These are phyloP conservation scores for Cherax quadricarinatus DNA, from an alignment of 1,140 invertebrate genomes.

Conservation along the genomic window DNA sequence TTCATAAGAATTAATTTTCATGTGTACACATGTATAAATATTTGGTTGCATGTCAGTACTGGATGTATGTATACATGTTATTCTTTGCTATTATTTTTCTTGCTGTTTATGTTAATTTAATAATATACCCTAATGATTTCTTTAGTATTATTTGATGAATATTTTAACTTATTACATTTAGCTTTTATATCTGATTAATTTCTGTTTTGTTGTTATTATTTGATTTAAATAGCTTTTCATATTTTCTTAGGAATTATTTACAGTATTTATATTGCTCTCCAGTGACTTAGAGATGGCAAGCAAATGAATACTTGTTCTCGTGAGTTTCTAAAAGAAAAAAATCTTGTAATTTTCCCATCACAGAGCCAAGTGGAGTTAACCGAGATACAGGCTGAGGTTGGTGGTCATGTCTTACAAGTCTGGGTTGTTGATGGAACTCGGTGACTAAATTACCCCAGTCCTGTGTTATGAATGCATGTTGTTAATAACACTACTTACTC, in stretches of 20 bases:
- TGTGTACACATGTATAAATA: background rate
- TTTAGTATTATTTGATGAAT: too few species aligned
- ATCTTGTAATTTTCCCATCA: slow-evolving; percentile 55
- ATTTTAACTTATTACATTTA: too few species aligned
- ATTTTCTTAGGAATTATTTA: background rate
- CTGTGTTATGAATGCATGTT: background rate
- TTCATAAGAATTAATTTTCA: too few species aligned
- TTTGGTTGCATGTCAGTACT: too few species aligned
- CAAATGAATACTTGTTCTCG: background rate
- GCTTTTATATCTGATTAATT: too few species aligned
- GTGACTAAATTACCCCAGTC: background rate
- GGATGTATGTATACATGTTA: too few species aligned
- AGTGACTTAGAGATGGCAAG: background rate
- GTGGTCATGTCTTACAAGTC: slow-evolving; percentile 21
- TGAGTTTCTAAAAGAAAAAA: background rate
- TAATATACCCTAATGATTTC: too few species aligned
- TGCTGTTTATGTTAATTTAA: too few species aligned
- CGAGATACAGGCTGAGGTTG: slow-evolving; percentile 69
- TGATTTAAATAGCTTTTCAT: too few species aligned
- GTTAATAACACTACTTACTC: background rate
- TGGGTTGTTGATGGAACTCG: background rate
- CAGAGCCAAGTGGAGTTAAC: slow-evolving; percentile 66
- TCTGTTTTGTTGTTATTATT: too few species aligned
- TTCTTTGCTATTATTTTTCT: too few species aligned
- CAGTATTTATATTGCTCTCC: background rate